Evolutionary conservation across 2,113 vertebrate genomes (phyloP).

Genomic region (Lamprotornis superbus): DNA sequence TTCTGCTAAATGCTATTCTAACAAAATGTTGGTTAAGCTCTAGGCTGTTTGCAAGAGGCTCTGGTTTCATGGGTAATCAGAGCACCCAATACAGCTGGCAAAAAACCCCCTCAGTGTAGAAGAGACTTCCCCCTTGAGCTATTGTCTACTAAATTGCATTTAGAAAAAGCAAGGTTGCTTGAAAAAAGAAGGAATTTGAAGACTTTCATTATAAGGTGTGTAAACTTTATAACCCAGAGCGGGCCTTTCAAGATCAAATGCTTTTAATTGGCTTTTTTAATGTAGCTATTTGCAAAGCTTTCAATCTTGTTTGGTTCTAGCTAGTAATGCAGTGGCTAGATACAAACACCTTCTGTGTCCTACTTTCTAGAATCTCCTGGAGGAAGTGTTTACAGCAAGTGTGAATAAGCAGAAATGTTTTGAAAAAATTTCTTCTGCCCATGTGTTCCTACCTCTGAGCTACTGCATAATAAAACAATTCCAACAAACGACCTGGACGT

Average conservation of each 20-base stretch:
- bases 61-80: not conserved
- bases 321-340: conserved; percentile 8
- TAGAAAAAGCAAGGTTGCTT: not conserved
- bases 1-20: not conserved
- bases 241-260: conserved; percentile 15
- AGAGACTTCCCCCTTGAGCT: not conserved
- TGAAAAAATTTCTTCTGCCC: not conserved
- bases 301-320: not conserved
- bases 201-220: not conserved
- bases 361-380: conserved; percentile 50
- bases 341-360: conserved; percentile 49
- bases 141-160: not conserved
- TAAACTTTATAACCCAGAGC: not conserved
- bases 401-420: conserved; percentile 62
- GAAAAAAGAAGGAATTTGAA: not conserved
- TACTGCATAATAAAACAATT: not conserved
- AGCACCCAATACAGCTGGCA: not conserved
- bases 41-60: not conserved
- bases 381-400: conserved; percentile 53
- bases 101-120: not conserved
- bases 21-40: not conserved
- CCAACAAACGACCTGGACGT: not conserved
- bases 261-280: not conserved
- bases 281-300: not conserved
- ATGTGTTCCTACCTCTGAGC: not conserved